phyloP scores from a whole-genome alignment of 2,888 invertebrate genomes.

The Escarpia spicata region DNA sequence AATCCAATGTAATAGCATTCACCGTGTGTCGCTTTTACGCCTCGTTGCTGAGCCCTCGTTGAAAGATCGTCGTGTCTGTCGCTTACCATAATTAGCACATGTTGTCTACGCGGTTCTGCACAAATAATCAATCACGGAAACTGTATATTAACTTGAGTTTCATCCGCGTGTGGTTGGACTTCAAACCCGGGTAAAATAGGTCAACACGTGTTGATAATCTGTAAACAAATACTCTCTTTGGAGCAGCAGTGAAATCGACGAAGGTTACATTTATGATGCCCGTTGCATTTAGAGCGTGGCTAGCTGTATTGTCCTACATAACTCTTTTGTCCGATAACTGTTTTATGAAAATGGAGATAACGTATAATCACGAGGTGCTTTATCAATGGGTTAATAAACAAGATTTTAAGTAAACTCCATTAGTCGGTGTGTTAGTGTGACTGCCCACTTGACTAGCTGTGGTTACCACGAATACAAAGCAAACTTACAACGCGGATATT shows the following conservation, averaged over 20 bases:
- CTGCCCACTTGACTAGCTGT: not conserved
- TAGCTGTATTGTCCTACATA: not conserved
- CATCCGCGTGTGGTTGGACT: not conserved
- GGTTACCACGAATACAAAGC: not conserved
- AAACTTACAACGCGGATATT: no score
- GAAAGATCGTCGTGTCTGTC: not conserved
- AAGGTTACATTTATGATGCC: not conserved
- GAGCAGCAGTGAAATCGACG: not conserved
- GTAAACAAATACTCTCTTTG: not conserved
- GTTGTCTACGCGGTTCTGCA: not conserved
- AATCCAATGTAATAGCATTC: not conserved
- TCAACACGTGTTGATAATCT: not conserved
- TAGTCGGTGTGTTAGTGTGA: not conserved
- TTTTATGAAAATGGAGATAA: not conserved
- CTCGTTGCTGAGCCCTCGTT: not conserved
- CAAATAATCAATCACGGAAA: not conserved
- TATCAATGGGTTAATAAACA: not conserved
- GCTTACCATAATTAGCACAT: not conserved
- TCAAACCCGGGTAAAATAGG: not conserved
- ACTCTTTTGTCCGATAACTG: not conserved
- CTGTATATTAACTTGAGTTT: not conserved
- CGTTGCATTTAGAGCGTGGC: constrained; percentile 16
- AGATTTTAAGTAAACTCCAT: not conserved
- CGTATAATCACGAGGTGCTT: not conserved
- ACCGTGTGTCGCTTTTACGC: not conserved